Evolutionary conservation across 1,140 invertebrate species (phyloP), one percentile per base, ranked within the genome.

Genomic region (Lordiphosa stackelbergi): DNA sequence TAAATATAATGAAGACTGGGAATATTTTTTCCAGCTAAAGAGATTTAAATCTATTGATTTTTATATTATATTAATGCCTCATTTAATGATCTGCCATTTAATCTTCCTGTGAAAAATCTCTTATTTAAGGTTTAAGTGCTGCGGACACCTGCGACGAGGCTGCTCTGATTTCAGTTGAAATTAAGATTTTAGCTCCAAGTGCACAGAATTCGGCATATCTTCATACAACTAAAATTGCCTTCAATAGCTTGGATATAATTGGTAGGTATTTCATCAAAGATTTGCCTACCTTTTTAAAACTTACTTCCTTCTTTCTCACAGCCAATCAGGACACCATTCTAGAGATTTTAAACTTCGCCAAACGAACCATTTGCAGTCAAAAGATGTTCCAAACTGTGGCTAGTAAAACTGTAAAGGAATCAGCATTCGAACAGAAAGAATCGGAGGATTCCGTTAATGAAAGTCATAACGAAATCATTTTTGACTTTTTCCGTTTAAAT

Each of bases 301-400:
- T 22, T 22, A 7, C 24, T 48, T 53, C n/a, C 55, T 45, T 22
- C 5, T 41, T 37, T 6, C 62, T 88, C 89, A 19, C 71, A 93
- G 97, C 96, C 0, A 98, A 98, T 89, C 96, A 97, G 87, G 96
- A 97, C 87, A 98, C 97, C 0, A 94, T 98, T 69, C 93, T 98
- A 1, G 97, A 98, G 87, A 88, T 98, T 28, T 91, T 97, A 42
- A 94, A 95, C 16, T 98, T 98, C 85, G 91, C 93, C 0, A 93
- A 93, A 53, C 90, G 95, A 40, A 91, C 95, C 24, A 91, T 93
- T 66, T 92, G 93, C 5, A 69, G 85, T 7, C 77, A 85, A 5
- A 78, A 87, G 22, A 90, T 71, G 8, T 58, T 61, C 10, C 31
- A 59, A 19, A 90, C 64, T 55, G 75, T 9, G 78, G 78, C 19